Evolutionary conservation across 2,113 vertebrate species (phyloP).

Genomic region (Montifringilla adamsi): DNA sequence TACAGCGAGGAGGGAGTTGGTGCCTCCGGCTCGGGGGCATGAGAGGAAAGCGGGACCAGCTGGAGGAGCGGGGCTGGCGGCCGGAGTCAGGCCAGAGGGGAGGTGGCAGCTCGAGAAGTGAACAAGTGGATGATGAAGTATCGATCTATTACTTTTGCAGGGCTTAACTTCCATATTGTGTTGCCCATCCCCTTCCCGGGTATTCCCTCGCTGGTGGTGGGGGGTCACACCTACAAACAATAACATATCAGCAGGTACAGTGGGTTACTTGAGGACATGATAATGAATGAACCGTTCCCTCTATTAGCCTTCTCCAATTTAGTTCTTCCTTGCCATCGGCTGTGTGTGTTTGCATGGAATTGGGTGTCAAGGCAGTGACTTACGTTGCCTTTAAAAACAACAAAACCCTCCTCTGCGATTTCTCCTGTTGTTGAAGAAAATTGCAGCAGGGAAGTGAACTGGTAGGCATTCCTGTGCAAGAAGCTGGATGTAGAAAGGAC

Average conservation of each 20-base stretch:
- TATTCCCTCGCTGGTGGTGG: not conserved
- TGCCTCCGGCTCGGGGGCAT: not conserved
- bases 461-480: not conserved
- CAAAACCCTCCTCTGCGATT: not conserved
- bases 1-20: not conserved
- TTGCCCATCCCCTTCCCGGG: not conserved
- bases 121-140: not conserved
- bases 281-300: not conserved
- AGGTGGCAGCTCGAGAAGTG: not conserved
- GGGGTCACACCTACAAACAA: not conserved
- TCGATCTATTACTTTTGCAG: not conserved
- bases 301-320: not conserved
- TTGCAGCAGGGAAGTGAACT: not conserved
- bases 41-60: not conserved
- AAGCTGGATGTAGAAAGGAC: not conserved
- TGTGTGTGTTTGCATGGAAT: not conserved
- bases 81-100: not conserved
- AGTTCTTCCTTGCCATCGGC: not conserved
- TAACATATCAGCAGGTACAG: not conserved
- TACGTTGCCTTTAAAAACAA: not conserved
- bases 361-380: not conserved
- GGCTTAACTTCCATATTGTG: not conserved
- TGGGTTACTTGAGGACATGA: not conserved
- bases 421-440: not conserved
- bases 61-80: too few species aligned